Percentiles rank a stretch among this genome's conserved stretches.
These are phyloP conservation scores for Shinisaurus crocodilurus DNA, from an alignment of 2,113 vertebrate species.

Conservation along the genomic window DNA sequence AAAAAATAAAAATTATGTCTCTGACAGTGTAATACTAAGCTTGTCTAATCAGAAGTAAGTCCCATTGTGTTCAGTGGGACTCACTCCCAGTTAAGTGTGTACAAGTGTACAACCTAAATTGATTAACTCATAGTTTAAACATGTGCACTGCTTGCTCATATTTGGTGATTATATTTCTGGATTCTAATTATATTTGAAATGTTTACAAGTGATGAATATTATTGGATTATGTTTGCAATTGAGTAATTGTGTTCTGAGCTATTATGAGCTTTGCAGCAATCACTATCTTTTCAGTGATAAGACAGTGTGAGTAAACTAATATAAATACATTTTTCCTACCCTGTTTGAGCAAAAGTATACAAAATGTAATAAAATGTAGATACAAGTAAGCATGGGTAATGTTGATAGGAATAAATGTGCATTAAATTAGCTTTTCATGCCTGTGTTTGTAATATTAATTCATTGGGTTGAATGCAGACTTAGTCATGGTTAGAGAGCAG, in stretches of 20 bases:
- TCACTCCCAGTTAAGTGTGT: neutral
- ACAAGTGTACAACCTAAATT: slow-evolving; percentile 58
- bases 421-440: neutral
- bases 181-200: slow-evolving; percentile 69
- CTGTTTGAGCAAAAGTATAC: slow-evolving; percentile 30
- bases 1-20: no score
- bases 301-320: slow-evolving; percentile 38
- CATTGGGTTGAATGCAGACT: no score
- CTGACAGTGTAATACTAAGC: no score
- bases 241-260: slow-evolving; percentile 58
- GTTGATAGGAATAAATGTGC: neutral
- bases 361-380: neutral
- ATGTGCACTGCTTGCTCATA: slow-evolving; percentile 65
- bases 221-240: slow-evolving; percentile 56
- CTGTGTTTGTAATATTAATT: neutral
- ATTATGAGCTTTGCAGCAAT: slow-evolving; percentile 55
- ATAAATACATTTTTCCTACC: slow-evolving; percentile 29
- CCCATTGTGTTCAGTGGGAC: neutral
- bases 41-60: no score
- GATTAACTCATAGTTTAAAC: slow-evolving; percentile 69
- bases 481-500: no score
- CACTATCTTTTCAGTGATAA: slow-evolving; percentile 11
- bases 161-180: slow-evolving; percentile 60
- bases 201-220: slow-evolving; percentile 63
- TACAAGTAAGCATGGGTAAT: neutral